phyloP scores from a whole-genome alignment of 2,888 invertebrate genomes.

The Caenorhabditis sp. region DNA sequence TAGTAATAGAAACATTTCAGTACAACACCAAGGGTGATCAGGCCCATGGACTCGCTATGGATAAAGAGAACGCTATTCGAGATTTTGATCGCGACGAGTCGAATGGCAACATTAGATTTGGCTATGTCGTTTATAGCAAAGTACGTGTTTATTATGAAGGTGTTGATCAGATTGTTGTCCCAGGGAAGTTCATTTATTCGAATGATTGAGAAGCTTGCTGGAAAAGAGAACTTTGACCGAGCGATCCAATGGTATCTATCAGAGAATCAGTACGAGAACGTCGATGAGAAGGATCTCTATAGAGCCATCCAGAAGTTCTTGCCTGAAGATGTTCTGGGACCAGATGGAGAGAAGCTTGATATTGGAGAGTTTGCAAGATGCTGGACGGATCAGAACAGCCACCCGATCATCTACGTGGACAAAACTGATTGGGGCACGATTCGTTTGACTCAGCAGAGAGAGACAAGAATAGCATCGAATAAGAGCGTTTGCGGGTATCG shows the following conservation, averaged over 20 bases:
- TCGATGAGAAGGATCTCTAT: constrained; percentile 91
- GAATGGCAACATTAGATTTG: not conserved
- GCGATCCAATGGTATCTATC: constrained; percentile 86
- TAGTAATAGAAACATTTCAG: not conserved
- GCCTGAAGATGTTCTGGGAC: constrained; percentile 80
- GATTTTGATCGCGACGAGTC: not conserved
- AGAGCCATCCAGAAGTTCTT: constrained; percentile 87
- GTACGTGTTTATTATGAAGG: too few species aligned
- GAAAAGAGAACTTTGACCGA: constrained; percentile 70
- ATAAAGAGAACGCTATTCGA: not conserved
- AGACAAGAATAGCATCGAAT: too few species aligned
- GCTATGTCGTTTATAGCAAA: not conserved
- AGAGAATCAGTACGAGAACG: constrained; percentile 87
- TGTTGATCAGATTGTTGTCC: not conserved
- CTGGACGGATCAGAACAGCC: constrained; percentile 88
- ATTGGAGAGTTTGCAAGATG: constrained; percentile 87
- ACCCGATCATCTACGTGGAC: constrained; percentile 22
- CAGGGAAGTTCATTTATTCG: constrained; percentile 69
- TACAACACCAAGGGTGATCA: not conserved
- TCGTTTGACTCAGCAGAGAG: constrained; percentile 7
- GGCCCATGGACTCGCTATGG: not conserved
- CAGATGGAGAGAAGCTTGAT: constrained; percentile 70
- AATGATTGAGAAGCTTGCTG: constrained; percentile 76
- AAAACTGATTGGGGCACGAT: constrained; percentile 49
- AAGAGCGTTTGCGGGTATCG: constrained; percentile 47